Conservation (phyloP, 1,140 invertebrate genomes). For the Hyles vespertilio region DNA sequence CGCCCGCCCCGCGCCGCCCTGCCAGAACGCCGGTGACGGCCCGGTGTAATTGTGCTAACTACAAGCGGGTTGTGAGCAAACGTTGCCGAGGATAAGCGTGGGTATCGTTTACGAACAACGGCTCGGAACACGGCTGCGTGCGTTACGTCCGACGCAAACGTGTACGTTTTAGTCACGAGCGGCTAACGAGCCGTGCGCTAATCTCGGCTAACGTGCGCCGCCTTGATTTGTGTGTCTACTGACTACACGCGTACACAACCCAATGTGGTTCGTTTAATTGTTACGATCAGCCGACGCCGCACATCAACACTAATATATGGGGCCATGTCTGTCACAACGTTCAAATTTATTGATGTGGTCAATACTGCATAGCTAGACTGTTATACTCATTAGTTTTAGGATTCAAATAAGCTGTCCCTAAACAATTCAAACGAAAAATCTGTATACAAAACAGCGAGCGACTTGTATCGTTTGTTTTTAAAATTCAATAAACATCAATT, state of each 20-base stretch:
- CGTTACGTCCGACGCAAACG: not conserved
- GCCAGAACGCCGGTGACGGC: not conserved
- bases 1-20: not conserved
- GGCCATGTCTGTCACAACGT: no score
- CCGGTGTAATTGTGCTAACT: slow-evolving; percentile 15
- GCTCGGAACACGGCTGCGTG: not conserved
- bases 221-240: not conserved
- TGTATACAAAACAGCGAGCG: no score
- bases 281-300: not conserved
- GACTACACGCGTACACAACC: not conserved
- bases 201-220: no score
- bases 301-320: no score
- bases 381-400: no score
- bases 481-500: slow-evolving; percentile 5
- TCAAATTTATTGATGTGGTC: no score
- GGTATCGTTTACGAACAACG: slow-evolving; percentile 3
- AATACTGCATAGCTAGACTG: no score
- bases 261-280: slow-evolving; percentile 7
- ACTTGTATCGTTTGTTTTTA: not conserved
- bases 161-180: no score
- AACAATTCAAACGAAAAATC: no score
- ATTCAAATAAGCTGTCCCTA: no score
- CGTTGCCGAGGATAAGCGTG: slow-evolving; percentile 7
- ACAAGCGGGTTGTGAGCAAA: slow-evolving; percentile 4
- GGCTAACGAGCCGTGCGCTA: not conserved